Conservation (phyloP, 1,140 invertebrate genomes). For the Diprion similis region DNA sequence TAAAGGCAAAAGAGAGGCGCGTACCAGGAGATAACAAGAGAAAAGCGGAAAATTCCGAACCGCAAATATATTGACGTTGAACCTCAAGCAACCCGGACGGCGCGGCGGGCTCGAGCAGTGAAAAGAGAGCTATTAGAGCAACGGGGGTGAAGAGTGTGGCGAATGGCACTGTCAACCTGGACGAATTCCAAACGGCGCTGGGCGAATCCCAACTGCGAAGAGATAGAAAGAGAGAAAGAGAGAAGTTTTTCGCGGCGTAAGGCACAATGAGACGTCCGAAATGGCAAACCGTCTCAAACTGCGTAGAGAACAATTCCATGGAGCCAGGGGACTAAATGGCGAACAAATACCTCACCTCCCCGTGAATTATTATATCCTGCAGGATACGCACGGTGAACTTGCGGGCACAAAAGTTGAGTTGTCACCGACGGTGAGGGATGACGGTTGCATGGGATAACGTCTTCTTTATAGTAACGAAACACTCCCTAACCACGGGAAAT, state of each 20-base stretch:
- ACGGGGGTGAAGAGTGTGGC: conserved; percentile 8
- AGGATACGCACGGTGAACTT: conserved; percentile 8
- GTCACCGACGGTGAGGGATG: conserved; percentile 3
- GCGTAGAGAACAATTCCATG: neutral
- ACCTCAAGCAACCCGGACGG: neutral
- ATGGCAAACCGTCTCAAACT: conserved; percentile 31
- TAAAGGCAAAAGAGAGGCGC: too few species aligned
- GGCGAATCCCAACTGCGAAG: conserved; percentile 13
- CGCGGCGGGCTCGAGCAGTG: neutral
- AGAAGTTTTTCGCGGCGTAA: neutral
- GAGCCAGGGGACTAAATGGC: neutral
- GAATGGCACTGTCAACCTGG: conserved; percentile 44
- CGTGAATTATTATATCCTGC: conserved; percentile 40
- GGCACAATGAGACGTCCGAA: conserved; percentile 15
- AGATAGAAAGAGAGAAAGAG: neutral
- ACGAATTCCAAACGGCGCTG: conserved; percentile 25
- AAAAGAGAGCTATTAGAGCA: conserved; percentile 2
- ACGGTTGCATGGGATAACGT: neutral
- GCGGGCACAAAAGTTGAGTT: neutral
- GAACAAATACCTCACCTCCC: conserved; percentile 26
- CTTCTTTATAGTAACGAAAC: neutral
- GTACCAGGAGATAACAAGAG: neutral
- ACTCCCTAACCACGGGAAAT: neutral
- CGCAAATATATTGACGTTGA: neutral
- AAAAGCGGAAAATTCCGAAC: conserved; percentile 5